Conservation (phyloP, 2,113 vertebrate species). For the Dermatemys mawii region DNA sequence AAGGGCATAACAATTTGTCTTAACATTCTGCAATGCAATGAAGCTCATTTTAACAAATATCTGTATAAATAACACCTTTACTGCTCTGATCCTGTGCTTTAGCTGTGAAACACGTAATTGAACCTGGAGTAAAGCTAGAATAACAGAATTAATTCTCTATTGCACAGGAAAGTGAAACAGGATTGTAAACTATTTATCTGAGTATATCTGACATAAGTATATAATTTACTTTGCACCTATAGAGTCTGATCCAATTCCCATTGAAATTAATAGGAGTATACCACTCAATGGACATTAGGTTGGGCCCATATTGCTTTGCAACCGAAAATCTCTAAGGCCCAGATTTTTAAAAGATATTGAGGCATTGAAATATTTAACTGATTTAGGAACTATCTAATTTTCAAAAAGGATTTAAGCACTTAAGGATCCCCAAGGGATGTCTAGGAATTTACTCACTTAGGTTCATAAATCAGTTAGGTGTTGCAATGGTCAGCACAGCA, state of each 20-base stretch:
- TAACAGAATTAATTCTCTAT: conserved; percentile 28
- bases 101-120: conserved; percentile 63
- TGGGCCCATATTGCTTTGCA: background rate
- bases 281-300: background rate
- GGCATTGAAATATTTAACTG: background rate
- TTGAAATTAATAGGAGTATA: background rate
- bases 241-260: background rate
- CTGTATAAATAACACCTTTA: conserved; percentile 63
- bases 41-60: conserved; percentile 69
- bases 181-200: background rate
- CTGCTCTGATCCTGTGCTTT: conserved; percentile 47
- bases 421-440: background rate
- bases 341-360: background rate
- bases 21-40: conserved; percentile 46
- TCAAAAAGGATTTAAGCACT: background rate
- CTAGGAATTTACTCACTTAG: background rate
- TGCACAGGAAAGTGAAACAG: background rate
- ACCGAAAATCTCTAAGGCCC: background rate
- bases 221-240: background rate
- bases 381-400: background rate
- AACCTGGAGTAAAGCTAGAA: conserved; percentile 38
- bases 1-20: conserved; percentile 73
- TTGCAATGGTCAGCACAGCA: background rate
- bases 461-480: background rate
- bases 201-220: background rate